These are phyloP conservation scores for Pelobates fuscus DNA, from an alignment of 2,113 vertebrate genomes.

Conservation along the genomic window DNA sequence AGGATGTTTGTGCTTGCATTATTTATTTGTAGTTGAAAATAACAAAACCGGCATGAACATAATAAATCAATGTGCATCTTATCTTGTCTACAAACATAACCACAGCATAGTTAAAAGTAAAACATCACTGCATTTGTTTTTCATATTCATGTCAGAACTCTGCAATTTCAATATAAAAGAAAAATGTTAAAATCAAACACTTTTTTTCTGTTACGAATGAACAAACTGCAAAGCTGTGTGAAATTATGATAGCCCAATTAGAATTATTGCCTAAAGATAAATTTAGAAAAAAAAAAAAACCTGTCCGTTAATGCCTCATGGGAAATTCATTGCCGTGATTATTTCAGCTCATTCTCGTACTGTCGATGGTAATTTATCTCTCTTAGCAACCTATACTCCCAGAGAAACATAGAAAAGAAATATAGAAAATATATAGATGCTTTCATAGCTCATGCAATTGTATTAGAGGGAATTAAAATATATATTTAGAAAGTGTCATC, in stretches of 20 bases:
- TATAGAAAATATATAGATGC: too few relatives aligned
- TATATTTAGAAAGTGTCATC: too few relatives aligned
- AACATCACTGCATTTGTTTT: conserved; percentile 23
- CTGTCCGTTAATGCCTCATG: conserved; percentile 25
- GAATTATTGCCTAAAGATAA: conserved; percentile 32
- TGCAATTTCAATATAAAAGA: conserved; percentile 42
- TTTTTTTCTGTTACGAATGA: conserved; percentile 20
- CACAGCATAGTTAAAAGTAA: conserved; percentile 47
- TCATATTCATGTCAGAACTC: conserved; percentile 38
- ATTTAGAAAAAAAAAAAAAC: conserved; percentile 20
- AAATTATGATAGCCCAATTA: conserved; percentile 48
- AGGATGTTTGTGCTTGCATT: conserved; percentile 20
- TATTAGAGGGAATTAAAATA: too few relatives aligned
- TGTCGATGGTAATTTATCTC: conserved; percentile 21
- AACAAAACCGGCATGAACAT: conserved; percentile 29
- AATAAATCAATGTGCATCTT: conserved; percentile 35
- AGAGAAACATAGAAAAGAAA: background rate
- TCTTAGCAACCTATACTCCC: conserved; percentile 1
- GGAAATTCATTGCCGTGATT: conserved; percentile 16
- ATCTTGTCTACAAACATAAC: conserved; percentile 35
- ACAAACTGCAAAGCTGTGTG: conserved; percentile 30
- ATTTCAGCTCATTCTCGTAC: conserved; percentile 16
- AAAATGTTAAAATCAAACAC: conserved; percentile 41
- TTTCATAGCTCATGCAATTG: too few relatives aligned
- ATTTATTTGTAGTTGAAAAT: conserved; percentile 34